phyloP scores from a whole-genome alignment of 2,888 invertebrate species.

The Druceiella hillmani region DNA sequence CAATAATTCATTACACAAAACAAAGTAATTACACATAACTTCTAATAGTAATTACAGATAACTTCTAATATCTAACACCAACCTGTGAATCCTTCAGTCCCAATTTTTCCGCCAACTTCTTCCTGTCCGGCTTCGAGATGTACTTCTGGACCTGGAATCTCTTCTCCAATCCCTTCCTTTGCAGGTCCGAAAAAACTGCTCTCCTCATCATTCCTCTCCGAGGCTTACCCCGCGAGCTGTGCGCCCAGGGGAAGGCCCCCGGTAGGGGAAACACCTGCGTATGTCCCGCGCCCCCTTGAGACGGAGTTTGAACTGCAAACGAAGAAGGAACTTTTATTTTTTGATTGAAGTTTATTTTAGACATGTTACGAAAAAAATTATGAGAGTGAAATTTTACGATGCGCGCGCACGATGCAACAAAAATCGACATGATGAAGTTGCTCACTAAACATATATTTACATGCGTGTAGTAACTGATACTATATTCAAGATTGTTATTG shows the following conservation, averaged over 20 bases:
- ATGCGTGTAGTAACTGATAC: too few species aligned
- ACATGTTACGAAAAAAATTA: too few species aligned
- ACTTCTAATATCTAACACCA: too few species aligned
- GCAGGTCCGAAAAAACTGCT: slow-evolving; percentile 95
- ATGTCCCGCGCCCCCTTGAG: slow-evolving; percentile 39
- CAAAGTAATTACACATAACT: too few species aligned
- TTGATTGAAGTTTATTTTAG: too few species aligned
- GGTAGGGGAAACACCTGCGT: slow-evolving; percentile 59
- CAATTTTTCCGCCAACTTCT: slow-evolving; percentile 92
- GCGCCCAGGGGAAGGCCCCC: slow-evolving; percentile 82
- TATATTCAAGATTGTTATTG: too few species aligned
- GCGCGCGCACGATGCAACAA: too few species aligned
- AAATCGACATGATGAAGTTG: too few species aligned
- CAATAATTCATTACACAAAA: too few species aligned
- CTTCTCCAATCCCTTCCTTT: slow-evolving; percentile 92
- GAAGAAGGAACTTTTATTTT: background rate
- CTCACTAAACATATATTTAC: too few species aligned
- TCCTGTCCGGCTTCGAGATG: slow-evolving; percentile 97
- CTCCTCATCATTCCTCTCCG: slow-evolving; percentile 94
- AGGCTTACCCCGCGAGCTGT: slow-evolving; percentile 87
- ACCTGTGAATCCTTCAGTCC: slow-evolving; percentile 98
- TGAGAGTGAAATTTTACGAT: too few species aligned
- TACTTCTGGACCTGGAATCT: slow-evolving; percentile 96
- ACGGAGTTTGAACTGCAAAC: slow-evolving; percentile 38
- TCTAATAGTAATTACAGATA: too few species aligned